Evolutionary conservation across 2,113 vertebrate genomes (phyloP).

Genomic region (Motacilla tschutschensis): DNA sequence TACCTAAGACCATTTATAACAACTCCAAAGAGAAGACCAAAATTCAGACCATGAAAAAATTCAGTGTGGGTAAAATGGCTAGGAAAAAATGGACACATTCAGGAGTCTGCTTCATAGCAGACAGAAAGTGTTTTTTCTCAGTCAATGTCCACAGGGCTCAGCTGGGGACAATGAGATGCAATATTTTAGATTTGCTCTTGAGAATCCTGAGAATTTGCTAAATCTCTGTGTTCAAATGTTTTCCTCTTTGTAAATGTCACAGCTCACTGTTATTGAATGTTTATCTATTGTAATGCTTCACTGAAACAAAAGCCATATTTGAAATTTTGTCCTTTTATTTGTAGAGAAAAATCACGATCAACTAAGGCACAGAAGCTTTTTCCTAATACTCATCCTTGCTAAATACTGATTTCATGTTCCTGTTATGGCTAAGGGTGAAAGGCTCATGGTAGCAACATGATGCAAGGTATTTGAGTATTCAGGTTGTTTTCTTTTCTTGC

Average conservation of each 20-base stretch:
- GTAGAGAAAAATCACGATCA: neutral
- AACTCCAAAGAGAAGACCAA: neutral
- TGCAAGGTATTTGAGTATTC: neutral
- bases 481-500: neutral
- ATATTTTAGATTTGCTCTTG: conserved; percentile 12
- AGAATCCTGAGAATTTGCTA: conserved; percentile 19
- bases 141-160: neutral
- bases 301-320: conserved; percentile 27
- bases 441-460: neutral
- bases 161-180: neutral
- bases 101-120: neutral
- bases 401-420: neutral
- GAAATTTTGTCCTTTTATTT: neutral
- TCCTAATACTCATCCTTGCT: neutral
- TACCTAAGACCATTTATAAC: neutral
- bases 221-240: neutral
- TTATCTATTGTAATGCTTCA: neutral
- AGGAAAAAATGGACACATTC: neutral
- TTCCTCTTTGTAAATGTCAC: conserved; percentile 37
- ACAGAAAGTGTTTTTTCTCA: neutral
- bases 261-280: conserved; percentile 9
- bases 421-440: neutral
- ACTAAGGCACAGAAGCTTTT: neutral
- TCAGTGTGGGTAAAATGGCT: neutral
- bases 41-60: neutral